Evolutionary conservation across 2,113 vertebrate species (phyloP).

Genomic region (Dryoscopus gambensis): DNA sequence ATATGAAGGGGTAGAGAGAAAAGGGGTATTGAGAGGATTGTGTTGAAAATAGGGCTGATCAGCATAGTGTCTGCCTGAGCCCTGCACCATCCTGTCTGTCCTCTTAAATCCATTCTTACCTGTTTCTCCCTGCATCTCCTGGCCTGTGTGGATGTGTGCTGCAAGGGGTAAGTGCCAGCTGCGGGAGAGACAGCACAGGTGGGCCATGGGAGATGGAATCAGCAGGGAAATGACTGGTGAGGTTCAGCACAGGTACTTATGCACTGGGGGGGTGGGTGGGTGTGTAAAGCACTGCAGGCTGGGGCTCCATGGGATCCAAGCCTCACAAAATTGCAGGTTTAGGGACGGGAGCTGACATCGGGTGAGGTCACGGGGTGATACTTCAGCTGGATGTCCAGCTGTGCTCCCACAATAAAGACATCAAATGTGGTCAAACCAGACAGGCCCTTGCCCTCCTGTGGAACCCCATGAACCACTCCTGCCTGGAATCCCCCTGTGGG

Average conservation of each 20-base stretch:
- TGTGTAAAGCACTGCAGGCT: neutral
- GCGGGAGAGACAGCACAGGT: neutral
- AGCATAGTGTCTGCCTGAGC: neutral
- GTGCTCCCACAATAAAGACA: neutral
- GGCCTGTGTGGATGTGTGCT: neutral
- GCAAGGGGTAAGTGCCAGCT: neutral
- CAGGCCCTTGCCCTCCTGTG: neutral
- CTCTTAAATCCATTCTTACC: neutral
- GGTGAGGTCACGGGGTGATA: neutral
- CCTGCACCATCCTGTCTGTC: neutral
- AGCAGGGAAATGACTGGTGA: neutral
- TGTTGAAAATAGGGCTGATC: neutral
- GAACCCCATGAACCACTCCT: too few species aligned
- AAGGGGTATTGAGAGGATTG: neutral
- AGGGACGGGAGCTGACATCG: neutral
- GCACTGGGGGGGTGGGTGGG: neutral
- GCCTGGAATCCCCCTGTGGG: neutral
- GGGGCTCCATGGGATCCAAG: neutral
- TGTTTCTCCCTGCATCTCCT: neutral
- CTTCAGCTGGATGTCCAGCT: neutral
- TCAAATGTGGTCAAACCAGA: neutral
- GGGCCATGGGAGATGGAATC: neutral
- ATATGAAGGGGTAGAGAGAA: neutral
- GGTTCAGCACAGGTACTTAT: rapidly evolving
- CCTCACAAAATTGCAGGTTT: neutral